These are phyloP conservation scores for Rynchops niger DNA, from an alignment of 2,113 vertebrate species.

Conservation along the genomic window DNA sequence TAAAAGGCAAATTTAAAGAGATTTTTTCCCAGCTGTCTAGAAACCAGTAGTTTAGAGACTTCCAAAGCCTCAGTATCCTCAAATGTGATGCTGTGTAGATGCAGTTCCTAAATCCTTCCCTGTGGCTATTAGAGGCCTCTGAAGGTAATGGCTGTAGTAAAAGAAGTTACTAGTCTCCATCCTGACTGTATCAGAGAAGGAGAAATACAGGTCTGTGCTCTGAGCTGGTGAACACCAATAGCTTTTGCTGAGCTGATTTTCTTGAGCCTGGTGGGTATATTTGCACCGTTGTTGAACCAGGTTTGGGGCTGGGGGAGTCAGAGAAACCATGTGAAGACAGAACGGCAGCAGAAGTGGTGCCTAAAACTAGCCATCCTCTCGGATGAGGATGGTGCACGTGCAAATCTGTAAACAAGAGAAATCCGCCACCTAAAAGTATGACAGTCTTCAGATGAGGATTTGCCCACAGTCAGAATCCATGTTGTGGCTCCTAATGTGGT, in stretches of 20 bases:
- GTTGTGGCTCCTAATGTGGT: not conserved
- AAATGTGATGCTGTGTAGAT: not conserved
- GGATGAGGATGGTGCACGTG: not conserved
- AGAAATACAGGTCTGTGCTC: not conserved
- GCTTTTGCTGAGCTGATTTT: not conserved
- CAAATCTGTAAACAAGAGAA: not conserved
- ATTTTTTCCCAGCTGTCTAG: not conserved
- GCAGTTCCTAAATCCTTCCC: not conserved
- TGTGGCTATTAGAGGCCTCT: not conserved
- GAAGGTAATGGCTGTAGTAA: not conserved
- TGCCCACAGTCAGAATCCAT: not conserved
- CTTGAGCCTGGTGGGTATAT: not conserved
- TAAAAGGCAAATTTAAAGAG: not conserved
- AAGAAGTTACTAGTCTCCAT: not conserved
- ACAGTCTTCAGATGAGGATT: not conserved
- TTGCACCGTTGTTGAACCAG: not conserved
- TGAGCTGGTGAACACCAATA: not conserved
- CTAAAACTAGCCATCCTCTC: not conserved
- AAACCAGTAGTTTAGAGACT: not conserved
- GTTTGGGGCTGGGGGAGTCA: not conserved
- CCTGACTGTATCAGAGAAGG: not conserved
- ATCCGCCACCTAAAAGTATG: not conserved
- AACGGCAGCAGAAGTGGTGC: not conserved
- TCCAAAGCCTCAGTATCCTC: not conserved
- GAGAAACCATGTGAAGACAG: not conserved